These are phyloP conservation scores for Pteronura brasiliensis DNA, from an alignment of 2,113 vertebrate genomes.

Conservation along the genomic window DNA sequence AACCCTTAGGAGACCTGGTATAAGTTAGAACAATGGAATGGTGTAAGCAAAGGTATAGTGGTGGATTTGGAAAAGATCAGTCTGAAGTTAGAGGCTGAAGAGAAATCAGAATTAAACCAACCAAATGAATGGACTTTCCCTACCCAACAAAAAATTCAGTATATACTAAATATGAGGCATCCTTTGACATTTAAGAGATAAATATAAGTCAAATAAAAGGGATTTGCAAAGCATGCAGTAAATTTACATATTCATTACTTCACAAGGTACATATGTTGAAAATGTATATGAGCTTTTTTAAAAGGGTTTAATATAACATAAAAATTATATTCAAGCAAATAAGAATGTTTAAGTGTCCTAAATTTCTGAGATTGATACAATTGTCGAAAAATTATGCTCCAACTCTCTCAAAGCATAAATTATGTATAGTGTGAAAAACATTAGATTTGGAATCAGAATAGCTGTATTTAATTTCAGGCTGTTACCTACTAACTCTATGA, in stretches of 20 bases:
- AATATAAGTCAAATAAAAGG: not conserved
- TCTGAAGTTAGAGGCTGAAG: not conserved
- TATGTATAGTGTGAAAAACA: not conserved
- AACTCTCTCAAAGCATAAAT: not conserved
- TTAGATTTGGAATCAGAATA: not conserved
- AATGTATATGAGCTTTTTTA: not conserved
- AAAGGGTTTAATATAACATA: not conserved
- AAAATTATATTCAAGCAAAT: not conserved
- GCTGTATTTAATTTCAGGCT: not conserved
- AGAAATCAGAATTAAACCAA: not conserved
- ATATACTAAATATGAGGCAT: not conserved
- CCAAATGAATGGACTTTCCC: not conserved
- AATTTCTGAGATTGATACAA: not conserved
- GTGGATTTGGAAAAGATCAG: not conserved
- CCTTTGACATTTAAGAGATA: slow-evolving; percentile 21
- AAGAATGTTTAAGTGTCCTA: not conserved
- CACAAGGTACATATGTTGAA: not conserved
- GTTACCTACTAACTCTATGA: not conserved
- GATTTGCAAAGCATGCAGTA: not conserved
- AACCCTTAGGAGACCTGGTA: not conserved
- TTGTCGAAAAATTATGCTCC: not conserved
- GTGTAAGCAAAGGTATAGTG: not conserved
- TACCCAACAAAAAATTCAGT: not conserved
- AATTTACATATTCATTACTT: not conserved
- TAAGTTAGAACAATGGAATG: not conserved